These are phyloP conservation scores for Heteromurus nitidus DNA, from an alignment of 2,888 invertebrate species.

Conservation along the genomic window DNA sequence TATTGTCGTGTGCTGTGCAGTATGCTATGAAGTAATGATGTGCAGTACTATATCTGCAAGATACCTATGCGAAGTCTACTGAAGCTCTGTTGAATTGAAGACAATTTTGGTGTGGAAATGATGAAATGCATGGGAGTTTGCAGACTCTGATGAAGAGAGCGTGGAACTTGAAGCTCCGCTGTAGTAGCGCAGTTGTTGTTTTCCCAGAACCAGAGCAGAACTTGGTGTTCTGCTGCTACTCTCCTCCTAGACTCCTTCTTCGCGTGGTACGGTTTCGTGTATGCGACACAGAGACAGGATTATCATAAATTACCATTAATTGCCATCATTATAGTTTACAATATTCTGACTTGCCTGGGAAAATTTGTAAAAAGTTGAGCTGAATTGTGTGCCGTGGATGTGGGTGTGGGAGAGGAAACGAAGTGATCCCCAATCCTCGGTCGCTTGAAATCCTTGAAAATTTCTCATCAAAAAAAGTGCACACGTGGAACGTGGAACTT, in stretches of 20 bases:
- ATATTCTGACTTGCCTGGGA: not conserved
- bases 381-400: not conserved
- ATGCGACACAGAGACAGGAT: no score
- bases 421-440: not conserved
- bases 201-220: not conserved
- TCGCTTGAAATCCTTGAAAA: not conserved
- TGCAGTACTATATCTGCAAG: no score
- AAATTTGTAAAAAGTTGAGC: not conserved
- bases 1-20: no score
- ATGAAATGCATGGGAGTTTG: not conserved
- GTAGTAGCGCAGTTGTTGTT: not conserved
- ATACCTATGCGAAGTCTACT: no score
- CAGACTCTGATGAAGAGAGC: not conserved
- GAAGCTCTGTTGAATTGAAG: no score
- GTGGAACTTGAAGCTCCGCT: not conserved
- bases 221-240: no score
- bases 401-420: not conserved
- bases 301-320: slow-evolving; percentile 7
- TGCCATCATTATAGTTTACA: not conserved
- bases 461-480: not conserved
- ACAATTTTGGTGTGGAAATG: no score
- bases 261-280: no score
- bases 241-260: no score
- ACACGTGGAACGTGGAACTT: not conserved
- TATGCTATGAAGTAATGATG: no score